These are phyloP conservation scores for Suncus etruscus DNA, from an alignment of 2,113 vertebrate species.

Conservation along the genomic window DNA sequence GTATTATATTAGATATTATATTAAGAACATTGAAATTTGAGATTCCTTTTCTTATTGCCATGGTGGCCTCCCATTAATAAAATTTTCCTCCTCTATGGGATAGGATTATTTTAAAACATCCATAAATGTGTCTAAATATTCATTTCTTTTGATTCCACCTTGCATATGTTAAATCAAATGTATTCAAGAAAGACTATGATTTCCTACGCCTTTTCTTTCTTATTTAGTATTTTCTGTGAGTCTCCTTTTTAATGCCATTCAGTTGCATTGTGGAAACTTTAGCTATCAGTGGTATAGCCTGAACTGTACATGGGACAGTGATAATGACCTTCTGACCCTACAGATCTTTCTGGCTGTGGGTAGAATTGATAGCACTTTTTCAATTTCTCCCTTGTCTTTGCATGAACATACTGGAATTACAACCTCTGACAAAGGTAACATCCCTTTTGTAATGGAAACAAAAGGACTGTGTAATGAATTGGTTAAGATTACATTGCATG, in stretches of 20 bases:
- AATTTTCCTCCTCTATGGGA: slow-evolving; percentile 28
- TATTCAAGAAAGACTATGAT: slow-evolving; percentile 12
- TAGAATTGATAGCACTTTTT: slow-evolving; percentile 81
- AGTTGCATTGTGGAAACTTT: slow-evolving; percentile 70
- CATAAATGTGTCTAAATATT: background rate
- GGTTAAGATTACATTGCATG: slow-evolving; percentile 70
- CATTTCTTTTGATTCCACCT: slow-evolving; percentile 12
- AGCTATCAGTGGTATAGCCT: slow-evolving; percentile 80
- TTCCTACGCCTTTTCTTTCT: slow-evolving; percentile 73
- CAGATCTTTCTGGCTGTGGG: slow-evolving; percentile 74
- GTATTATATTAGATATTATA: background rate
- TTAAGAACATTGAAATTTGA: background rate
- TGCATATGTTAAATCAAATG: background rate
- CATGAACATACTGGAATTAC: slow-evolving; percentile 83
- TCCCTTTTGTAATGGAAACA: slow-evolving; percentile 85
- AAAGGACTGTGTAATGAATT: slow-evolving; percentile 81
- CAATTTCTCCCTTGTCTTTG: slow-evolving; percentile 80
- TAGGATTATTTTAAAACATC: slow-evolving; percentile 23
- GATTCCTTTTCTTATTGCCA: slow-evolving; percentile 12
- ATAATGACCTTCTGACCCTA: slow-evolving; percentile 84
- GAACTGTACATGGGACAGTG: slow-evolving; percentile 76
- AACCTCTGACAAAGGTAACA: slow-evolving; percentile 84
- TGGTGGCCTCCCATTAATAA: background rate
- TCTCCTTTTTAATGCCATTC: slow-evolving; percentile 53
- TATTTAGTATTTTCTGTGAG: slow-evolving; percentile 73